Conservation (phyloP, 1,140 invertebrate species). For the Platyura marginata region DNA sequence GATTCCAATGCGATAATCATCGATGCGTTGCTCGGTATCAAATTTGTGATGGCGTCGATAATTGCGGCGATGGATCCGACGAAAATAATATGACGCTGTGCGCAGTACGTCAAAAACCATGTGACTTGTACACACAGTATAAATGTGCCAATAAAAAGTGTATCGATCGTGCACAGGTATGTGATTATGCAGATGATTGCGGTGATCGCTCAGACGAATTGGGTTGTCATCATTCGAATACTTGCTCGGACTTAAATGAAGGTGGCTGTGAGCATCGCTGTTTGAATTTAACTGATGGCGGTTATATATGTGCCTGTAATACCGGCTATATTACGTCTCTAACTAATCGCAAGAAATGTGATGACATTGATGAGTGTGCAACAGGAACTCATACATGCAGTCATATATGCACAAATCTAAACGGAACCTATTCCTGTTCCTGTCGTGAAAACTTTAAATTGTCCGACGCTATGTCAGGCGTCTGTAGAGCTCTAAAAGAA, state of each 20-base stretch:
- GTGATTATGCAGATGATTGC: slow-evolving; percentile 37
- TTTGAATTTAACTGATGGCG: slow-evolving; percentile 60
- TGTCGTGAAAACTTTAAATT: slow-evolving; percentile 68
- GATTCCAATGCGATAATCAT: slow-evolving; percentile 78
- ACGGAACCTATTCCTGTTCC: slow-evolving; percentile 75
- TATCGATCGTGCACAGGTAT: slow-evolving; percentile 58
- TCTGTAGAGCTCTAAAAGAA: slow-evolving; percentile 50
- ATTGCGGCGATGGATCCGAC: slow-evolving; percentile 85
- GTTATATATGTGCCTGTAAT: slow-evolving; percentile 78
- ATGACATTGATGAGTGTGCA: slow-evolving; percentile 82
- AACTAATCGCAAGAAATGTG: slow-evolving; percentile 55
- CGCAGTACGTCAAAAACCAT: slow-evolving; percentile 45
- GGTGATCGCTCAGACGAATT: slow-evolving; percentile 75
- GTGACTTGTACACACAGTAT: slow-evolving; percentile 56
- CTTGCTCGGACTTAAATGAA: slow-evolving; percentile 42
- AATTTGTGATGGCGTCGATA: slow-evolving; percentile 47
- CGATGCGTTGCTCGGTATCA: slow-evolving; percentile 73
- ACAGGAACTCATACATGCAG: slow-evolving; percentile 72
- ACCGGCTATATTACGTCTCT: slow-evolving; percentile 64
- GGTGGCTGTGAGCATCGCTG: slow-evolving; percentile 92
- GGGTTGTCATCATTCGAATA: slow-evolving; percentile 64
- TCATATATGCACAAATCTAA: slow-evolving; percentile 81
- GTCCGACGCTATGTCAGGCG: slow-evolving; percentile 56
- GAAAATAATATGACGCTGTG: slow-evolving; percentile 86
- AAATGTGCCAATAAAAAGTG: slow-evolving; percentile 87